Evolutionary conservation across 2,888 invertebrate species (phyloP).

Genomic region (Anthophora plumipes): DNA sequence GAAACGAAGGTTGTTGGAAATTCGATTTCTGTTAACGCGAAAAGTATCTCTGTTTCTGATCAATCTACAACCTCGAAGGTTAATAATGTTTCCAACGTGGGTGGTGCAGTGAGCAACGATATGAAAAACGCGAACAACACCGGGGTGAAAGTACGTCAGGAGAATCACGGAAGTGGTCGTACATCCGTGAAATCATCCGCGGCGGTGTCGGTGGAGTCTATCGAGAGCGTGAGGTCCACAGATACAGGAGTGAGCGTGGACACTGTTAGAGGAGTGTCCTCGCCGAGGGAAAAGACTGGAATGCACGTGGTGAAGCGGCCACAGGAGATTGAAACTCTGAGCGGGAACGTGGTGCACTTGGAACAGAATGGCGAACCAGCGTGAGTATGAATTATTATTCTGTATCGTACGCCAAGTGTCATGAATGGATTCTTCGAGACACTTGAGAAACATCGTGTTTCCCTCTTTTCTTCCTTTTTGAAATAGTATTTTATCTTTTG

Average conservation of each 20-base stretch:
- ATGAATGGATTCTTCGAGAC: neutral
- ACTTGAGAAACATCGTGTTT: neutral
- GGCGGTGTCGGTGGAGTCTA: conserved; percentile 77
- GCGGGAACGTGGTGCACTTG: conserved; percentile 80
- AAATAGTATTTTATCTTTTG: neutral
- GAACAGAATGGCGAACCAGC: conserved; percentile 79
- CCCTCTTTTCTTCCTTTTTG: too few species aligned
- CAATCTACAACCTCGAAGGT: conserved; percentile 18
- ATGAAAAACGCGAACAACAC: conserved; percentile 63
- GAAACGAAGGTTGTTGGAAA: conserved; percentile 10
- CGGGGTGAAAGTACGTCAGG: conserved; percentile 55
- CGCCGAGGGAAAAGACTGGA: conserved; percentile 81
- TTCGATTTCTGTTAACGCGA: conserved; percentile 5
- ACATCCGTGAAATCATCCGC: conserved; percentile 77
- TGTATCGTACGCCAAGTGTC: neutral
- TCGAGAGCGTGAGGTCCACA: conserved; percentile 78
- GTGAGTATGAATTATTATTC: conserved; percentile 69
- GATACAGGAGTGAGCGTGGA: conserved; percentile 83
- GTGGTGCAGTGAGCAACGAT: conserved; percentile 58
- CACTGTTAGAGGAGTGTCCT: conserved; percentile 81
- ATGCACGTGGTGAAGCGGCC: conserved; percentile 80
- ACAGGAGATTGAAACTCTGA: conserved; percentile 82
- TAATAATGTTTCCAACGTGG: conserved; percentile 43
- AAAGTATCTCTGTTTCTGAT: conserved; percentile 1
- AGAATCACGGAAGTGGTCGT: conserved; percentile 71